phyloP scores from a whole-genome alignment of 2,797 vertebrate genomes.

The Halcyon leucocephala region DNA sequence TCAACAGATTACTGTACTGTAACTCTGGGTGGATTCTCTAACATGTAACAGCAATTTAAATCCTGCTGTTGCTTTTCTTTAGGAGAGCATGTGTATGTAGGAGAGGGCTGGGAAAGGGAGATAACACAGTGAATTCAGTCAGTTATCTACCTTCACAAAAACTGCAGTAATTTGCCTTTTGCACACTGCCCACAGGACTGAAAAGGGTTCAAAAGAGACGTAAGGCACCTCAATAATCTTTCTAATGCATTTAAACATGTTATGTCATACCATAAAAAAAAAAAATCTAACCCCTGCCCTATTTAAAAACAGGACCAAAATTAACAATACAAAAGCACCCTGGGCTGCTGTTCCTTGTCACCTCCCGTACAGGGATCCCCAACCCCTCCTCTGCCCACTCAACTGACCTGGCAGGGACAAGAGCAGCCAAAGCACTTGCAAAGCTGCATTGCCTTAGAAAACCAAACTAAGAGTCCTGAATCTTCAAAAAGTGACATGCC shows the following conservation, averaged over 20 bases:
- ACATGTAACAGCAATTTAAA: background rate
- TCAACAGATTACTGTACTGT: fast-evolving
- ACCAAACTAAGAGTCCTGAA: background rate
- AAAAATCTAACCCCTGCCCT: background rate
- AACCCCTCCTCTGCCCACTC: background rate
- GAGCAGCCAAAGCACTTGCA: background rate
- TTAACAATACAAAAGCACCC: background rate
- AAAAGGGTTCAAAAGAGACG: background rate
- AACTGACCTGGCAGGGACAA: background rate
- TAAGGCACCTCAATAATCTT: background rate
- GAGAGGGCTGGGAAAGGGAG: background rate
- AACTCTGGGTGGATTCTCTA: background rate
- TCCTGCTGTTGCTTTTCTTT: background rate
- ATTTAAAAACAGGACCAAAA: background rate
- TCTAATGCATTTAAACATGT: background rate
- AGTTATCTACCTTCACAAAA: background rate
- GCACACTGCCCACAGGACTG: fast-evolving
- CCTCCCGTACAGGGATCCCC: background rate
- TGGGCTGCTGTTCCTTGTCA: background rate
- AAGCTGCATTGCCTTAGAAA: background rate
- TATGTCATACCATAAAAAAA: background rate
- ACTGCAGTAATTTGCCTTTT: background rate
- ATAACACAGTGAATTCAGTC: background rate
- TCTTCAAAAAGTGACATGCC: background rate
- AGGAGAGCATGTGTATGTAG: background rate